Conservation (phyloP, 2,113 vertebrate genomes). For the Falco punctatus region DNA sequence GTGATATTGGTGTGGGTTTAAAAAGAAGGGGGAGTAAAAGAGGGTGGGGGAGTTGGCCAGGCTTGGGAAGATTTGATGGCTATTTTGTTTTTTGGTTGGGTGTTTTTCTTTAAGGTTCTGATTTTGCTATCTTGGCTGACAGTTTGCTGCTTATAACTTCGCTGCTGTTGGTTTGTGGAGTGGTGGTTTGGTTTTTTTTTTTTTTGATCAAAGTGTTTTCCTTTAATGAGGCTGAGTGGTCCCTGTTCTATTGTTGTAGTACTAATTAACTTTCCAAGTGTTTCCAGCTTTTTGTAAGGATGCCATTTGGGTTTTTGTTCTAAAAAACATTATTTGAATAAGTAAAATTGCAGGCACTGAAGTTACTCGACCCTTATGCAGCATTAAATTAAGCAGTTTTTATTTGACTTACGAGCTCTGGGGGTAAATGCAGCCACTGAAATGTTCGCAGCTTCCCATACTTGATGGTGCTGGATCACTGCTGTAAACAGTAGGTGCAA, state of each 20-base stretch:
- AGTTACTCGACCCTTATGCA: not conserved
- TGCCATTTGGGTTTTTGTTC: not conserved
- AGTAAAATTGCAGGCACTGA: not conserved
- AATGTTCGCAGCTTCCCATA: not conserved
- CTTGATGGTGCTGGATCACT: not conserved
- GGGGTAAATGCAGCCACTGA: not conserved
- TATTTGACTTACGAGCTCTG: not conserved
- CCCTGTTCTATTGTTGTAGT: not conserved
- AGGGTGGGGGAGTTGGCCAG: no score
- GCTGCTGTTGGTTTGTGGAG: not conserved
- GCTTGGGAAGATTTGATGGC: not conserved
- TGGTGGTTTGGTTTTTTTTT: not conserved
- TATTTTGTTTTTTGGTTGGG: not conserved
- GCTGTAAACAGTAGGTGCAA: constrained; percentile 20
- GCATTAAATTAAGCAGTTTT: not conserved
- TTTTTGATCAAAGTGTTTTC: not conserved
- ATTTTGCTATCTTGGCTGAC: not conserved
- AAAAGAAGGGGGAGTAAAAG: not conserved
- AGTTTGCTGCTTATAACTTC: not conserved
- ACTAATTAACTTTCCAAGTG: not conserved
- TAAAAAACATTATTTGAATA: not conserved
- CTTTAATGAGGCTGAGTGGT: not conserved
- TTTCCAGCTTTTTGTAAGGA: not conserved
- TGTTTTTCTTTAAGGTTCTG: not conserved
- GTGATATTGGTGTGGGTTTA: not conserved